A percentile compares a stretch with the other conserved stretches of the same genome.
phyloP scores from a whole-genome alignment of 2,797 vertebrate genomes.

The Sparidentex hasta region DNA sequence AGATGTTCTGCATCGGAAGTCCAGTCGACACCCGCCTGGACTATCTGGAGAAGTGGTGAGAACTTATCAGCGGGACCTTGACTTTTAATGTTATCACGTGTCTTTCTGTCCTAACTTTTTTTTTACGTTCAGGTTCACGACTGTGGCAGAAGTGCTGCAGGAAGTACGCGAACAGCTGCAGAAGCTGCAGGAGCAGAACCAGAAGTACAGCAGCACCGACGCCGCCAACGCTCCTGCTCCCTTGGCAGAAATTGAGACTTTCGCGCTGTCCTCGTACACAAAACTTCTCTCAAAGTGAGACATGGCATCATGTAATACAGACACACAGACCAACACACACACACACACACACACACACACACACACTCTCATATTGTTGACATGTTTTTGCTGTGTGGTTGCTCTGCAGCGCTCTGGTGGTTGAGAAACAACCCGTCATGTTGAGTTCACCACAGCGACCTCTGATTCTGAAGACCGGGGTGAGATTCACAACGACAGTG shows the following conservation, averaged over 20 bases:
- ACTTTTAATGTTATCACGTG: neutral
- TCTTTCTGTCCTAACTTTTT: neutral
- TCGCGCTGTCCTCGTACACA: conserved; percentile 80
- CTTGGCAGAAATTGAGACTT: conserved; percentile 82
- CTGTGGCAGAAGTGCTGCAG: conserved; percentile 83
- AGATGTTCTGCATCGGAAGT: conserved; percentile 87
- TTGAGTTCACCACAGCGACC: conserved; percentile 88
- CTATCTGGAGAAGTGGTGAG: conserved; percentile 88
- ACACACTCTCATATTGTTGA: neutral
- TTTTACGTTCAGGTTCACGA: conserved; percentile 86
- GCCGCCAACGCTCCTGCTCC: conserved; percentile 78
- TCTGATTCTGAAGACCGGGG: conserved; percentile 90
- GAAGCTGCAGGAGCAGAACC: conserved; percentile 84
- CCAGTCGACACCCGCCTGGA: conserved; percentile 71
- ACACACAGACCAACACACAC: neutral
- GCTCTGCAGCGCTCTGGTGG: conserved; percentile 84
- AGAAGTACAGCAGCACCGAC: conserved; percentile 83
- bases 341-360: neutral
- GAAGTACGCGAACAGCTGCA: conserved; percentile 82
- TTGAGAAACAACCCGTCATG: conserved; percentile 94
- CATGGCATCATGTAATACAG: too few species aligned
- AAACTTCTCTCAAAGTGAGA: conserved; percentile 90
- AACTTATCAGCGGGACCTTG: accelerated
- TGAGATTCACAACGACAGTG: conserved; percentile 89
- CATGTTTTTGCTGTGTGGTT: conserved; percentile 21